Conservation (phyloP, 35 echinoderm and acorn worm species). For the Acanthaster planci region DNA sequence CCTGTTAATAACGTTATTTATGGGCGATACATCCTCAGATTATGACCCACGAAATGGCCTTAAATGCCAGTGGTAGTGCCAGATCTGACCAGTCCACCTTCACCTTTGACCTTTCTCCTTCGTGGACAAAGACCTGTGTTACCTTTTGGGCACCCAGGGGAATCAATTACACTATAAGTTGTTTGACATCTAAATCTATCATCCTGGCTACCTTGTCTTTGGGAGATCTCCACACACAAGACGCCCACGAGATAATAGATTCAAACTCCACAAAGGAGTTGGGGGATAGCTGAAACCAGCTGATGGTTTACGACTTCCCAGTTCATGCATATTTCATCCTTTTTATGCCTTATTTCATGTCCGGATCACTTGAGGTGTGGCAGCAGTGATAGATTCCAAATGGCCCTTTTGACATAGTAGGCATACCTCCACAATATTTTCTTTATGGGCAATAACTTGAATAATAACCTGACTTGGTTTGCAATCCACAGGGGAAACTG, state of each 20-base stretch:
- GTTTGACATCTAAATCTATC: constrained; percentile 10
- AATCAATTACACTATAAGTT: constrained; percentile 20
- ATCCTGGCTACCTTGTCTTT: neutral
- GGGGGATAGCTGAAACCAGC: neutral
- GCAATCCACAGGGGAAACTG: neutral
- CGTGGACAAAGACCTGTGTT: neutral
- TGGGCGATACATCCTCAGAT: constrained; percentile 19
- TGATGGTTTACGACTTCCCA: constrained; percentile 1
- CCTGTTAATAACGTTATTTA: constrained; percentile 16
- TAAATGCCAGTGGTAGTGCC: constrained; percentile 1
- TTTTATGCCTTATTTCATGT: neutral
- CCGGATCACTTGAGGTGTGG: constrained; percentile 4
- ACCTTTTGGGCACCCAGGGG: neutral
- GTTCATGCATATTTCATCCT: constrained; percentile 27
- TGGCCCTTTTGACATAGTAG: constrained; percentile 12
- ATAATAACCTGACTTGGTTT: neutral
- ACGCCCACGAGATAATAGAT: neutral
- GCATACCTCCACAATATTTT: constrained; percentile 15
- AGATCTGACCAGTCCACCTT: constrained; percentile 5
- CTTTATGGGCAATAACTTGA: constrained; percentile 8
- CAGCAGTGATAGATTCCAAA: neutral
- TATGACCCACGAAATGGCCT: constrained; percentile 2
- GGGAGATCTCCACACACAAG: neutral
- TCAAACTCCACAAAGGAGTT: neutral
- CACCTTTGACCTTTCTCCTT: neutral